Percentiles rank a stretch among this genome's conserved stretches.
These are phyloP conservation scores for Bombus sylvicola DNA, from an alignment of 1,140 invertebrate genomes.

Conservation along the genomic window DNA sequence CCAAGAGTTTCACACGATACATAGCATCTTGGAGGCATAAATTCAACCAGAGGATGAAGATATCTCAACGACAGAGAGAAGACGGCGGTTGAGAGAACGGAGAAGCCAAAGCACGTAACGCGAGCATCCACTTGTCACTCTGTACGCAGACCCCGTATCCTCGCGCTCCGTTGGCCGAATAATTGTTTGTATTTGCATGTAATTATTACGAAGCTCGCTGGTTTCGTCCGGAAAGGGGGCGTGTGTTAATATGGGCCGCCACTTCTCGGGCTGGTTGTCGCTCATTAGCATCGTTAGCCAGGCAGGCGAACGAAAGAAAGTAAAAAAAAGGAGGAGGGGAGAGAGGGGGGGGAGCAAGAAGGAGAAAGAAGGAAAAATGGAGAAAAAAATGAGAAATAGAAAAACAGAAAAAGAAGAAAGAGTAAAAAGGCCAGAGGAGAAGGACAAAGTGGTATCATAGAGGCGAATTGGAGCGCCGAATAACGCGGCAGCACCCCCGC, in stretches of 20 bases:
- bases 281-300: conserved; percentile 64
- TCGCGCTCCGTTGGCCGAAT: conserved; percentile 11
- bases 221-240: neutral
- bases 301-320: conserved; percentile 1
- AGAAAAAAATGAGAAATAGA: neutral
- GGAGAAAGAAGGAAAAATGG: neutral
- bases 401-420: neutral
- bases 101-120: neutral
- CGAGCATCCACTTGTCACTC: neutral
- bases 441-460: conserved; percentile 39
- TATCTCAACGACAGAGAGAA: neutral
- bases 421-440: neutral
- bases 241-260: conserved; percentile 56
- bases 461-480: conserved; percentile 52
- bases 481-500: conserved; percentile 36
- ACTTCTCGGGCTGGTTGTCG: conserved; percentile 49
- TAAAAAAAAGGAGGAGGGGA: neutral
- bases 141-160: neutral
- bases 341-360: neutral
- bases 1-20: neutral
- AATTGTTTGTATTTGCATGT: conserved; percentile 70
- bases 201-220: conserved; percentile 53
- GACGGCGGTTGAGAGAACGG: neutral
- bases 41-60: neutral
- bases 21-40: neutral